Evolutionary conservation across 2,888 invertebrate species (phyloP), one percentile per base, ranked within the genome.

Genomic region (Marasmarcha lunaedactyla): DNA sequence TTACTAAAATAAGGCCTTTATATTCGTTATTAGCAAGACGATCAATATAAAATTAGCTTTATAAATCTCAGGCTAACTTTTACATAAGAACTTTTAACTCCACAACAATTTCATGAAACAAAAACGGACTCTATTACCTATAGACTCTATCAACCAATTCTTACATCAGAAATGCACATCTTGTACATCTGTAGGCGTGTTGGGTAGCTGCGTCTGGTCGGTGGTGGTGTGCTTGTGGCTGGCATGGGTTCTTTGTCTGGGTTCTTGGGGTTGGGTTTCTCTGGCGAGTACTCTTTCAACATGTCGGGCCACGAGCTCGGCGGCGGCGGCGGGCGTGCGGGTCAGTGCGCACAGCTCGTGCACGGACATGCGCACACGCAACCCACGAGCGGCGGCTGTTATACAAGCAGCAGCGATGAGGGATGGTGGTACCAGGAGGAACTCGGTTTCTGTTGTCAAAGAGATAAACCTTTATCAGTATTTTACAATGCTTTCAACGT

Each of bases 361-460:
- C 63, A 79, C 52, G 47, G 85, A 57, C 84, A 81, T 69, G 42
- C 68, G 61, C 33, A 81, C 77, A 9, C 78, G 71, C 42, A 89
- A 55, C 1, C 90, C 90, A 7, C 88, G 84, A 7, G 88, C 86
- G 1, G 91, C 90, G 0, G 90, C 89, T 34, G 88, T 86, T 40
- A 91, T 85, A 58, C 90, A 89, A 4, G 90, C 89, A 7, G 88
- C 86, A 1, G 91, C 90, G 12, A 91, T 86, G 57, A 90, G 58
- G 1, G 91, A 91, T 15, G 91, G 89, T 9, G 88, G 87, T 41
- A 88, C 88, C 59, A 88, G 84, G 46, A 91, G 87, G 57, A 91
- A 87, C 50, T 87, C 88, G n/a, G 90, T 88, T 69, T 92, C 92
- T 91, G 87, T 68, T 48, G 54, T 66, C 69, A 73, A 76, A 46